Evolutionary conservation across 2,797 vertebrate species (phyloP).

Genomic region (Hirundo rustica): DNA sequence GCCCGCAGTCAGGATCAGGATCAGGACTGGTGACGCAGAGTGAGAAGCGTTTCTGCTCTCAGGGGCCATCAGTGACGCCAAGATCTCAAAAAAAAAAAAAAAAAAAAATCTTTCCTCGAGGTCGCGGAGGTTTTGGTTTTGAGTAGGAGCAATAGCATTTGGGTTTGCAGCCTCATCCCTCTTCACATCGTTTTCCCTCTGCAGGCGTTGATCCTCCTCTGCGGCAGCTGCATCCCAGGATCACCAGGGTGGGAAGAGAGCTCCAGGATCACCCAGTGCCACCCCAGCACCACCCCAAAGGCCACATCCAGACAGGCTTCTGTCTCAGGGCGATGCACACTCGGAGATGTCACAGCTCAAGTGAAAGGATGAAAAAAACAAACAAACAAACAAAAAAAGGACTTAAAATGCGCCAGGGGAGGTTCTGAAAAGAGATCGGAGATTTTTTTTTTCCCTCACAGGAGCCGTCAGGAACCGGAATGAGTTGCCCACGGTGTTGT

Average conservation of each 20-base stretch:
- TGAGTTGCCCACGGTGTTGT: not conserved
- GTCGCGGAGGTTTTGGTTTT: not conserved
- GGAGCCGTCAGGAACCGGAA: not conserved
- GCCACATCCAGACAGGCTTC: not conserved
- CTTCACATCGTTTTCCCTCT: not conserved
- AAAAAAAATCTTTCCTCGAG: not conserved
- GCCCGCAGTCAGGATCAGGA: not conserved
- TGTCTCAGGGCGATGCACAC: rapidly evolving
- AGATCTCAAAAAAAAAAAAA: too few relatives aligned
- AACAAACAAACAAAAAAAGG: not conserved
- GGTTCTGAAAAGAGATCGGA: not conserved
- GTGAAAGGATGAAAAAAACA: not conserved
- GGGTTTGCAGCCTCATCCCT: not conserved
- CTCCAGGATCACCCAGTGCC: not conserved
- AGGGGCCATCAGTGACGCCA: not conserved
- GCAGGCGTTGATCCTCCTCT: not conserved
- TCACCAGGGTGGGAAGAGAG: not conserved
- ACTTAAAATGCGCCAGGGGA: not conserved
- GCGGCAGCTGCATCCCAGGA: not conserved
- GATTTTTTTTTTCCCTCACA: rapidly evolving
- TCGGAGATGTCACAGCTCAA: not conserved
- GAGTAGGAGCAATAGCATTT: not conserved
- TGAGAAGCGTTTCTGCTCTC: not conserved
- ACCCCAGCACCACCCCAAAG: not conserved
- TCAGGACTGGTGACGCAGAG: not conserved